Base-by-base conservation (phyloP, 2,888 invertebrate species). In the Sarcophaga variegata region DNA sequence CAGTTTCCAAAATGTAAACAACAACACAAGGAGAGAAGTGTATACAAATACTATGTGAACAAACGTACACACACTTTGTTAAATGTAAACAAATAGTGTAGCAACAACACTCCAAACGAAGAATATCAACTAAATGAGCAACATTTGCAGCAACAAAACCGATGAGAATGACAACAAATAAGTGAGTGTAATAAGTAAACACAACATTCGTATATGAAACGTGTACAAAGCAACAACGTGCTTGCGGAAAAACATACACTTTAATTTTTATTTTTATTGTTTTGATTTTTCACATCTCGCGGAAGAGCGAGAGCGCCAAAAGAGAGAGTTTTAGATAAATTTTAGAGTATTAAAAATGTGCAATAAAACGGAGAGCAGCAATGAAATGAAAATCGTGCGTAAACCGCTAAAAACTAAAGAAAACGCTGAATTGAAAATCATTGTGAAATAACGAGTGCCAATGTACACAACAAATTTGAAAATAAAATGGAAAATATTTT, bases 371-470 rank as follows among this genome's bases (percentile, higher is more conserved):
- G 54, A 54, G 54, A 54, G 17, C 25, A 8, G 22, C 25, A 71
- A 85, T 67, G 25, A 14, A 69, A 79, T 81, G 47, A 71, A 81
- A 83, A 86, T 59, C 83, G 77, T 86, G 86, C 86, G 86, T 86
- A 81, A 81, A 81, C 72, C 83, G 86, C 83, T 77, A 80, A 27
- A 81, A 78, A 37, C 62, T 87, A 71, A 37, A 54, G 79, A 76
- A 86, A 78, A 81, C 49, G 20, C 62, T 66, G 45, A 14, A 14
- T 54, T 17, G 17, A 54, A 75, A 78, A 81, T 84, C 83, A 84
- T 84, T 84, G 79, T 87, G 79, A 87, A 84, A 87, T 76, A 76
- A 76, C 71, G 47, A 76, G 87, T 87, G 87, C 75, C 54, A 62
- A 45, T 79, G 87, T 84, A 66, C 79, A 84, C 79, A 80, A 78